A percentile compares a stretch with the other conserved stretches of the same genome.
Conservation (phyloP, 2,797 vertebrate species). For the Myripristis murdjan region DNA sequence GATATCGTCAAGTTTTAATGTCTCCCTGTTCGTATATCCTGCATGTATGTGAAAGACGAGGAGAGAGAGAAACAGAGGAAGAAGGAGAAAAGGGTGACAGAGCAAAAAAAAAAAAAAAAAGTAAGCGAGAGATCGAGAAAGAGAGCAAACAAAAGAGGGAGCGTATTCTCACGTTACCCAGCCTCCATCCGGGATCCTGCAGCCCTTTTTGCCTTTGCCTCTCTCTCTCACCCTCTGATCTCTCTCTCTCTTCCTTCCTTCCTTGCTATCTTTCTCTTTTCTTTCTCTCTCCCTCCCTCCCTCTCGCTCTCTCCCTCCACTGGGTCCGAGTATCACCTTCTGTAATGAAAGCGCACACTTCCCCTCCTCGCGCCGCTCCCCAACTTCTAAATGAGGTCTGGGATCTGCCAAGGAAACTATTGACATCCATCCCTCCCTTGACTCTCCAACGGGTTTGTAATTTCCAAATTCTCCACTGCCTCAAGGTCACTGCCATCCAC, state of each 20-base stretch:
- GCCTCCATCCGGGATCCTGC: conserved; percentile 28
- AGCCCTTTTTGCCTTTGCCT: conserved; percentile 27
- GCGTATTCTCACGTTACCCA: conserved; percentile 39
- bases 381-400: conserved; percentile 46
- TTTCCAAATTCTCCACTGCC: conserved; percentile 58
- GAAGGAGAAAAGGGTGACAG: neutral
- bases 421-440: conserved; percentile 70
- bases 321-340: conserved; percentile 62
- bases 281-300: neutral
- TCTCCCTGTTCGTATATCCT: neutral
- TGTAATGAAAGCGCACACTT: conserved; percentile 62
- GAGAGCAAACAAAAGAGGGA: conserved; percentile 11
- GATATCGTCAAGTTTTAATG: neutral
- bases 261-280: neutral
- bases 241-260: neutral
- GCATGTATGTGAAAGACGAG: neutral
- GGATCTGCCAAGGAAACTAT: conserved; percentile 41
- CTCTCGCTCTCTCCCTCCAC: conserved; percentile 36
- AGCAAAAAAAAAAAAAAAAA: neutral
- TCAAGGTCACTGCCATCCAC: conserved; percentile 66
- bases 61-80: neutral
- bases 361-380: conserved; percentile 16
- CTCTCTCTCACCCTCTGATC: conserved; percentile 31
- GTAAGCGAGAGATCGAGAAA: neutral
- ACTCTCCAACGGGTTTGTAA: conserved; percentile 61